phyloP scores from a whole-genome alignment of 2,113 vertebrate species.

The Hoplias malabaricus region DNA sequence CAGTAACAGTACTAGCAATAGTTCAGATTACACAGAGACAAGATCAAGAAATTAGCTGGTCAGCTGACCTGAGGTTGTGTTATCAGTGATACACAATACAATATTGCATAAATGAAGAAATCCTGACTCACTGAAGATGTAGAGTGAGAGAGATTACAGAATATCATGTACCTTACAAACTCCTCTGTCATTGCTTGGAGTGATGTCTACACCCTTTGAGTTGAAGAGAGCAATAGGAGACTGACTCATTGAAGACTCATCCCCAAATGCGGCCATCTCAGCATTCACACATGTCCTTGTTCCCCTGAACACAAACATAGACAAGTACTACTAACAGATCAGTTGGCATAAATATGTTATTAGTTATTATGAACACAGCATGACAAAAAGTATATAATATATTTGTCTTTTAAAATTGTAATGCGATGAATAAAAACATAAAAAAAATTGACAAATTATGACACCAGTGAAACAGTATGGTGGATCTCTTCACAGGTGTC shows the following conservation, averaged over 20 bases:
- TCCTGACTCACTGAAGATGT: neutral
- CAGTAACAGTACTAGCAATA: neutral
- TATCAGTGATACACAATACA: neutral
- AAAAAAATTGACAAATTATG: neutral
- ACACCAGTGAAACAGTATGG: neutral
- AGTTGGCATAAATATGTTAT: too few relatives aligned
- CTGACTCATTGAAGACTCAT: slow-evolving; percentile 74
- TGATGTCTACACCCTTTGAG: slow-evolving; percentile 83
- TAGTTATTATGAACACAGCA: too few relatives aligned
- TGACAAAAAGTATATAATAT: neutral
- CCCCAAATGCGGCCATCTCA: slow-evolving; percentile 88
- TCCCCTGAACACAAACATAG: slow-evolving; percentile 49
- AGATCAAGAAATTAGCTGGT: neutral
- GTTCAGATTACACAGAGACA: neutral
- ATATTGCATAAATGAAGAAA: neutral
- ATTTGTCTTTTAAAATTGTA: neutral
- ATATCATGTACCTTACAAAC: slow-evolving; percentile 84
- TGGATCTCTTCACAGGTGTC: neutral
- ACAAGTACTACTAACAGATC: too few relatives aligned
- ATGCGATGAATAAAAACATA: too few relatives aligned
- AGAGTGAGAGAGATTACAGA: neutral
- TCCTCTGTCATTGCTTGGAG: slow-evolving; percentile 81
- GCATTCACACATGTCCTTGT: slow-evolving; percentile 47
- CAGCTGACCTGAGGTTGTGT: neutral
- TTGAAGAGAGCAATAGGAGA: slow-evolving; percentile 70